Percentiles rank a stretch among this genome's conserved stretches.
These are phyloP conservation scores for Laothoe populi DNA, from an alignment of 2,888 invertebrate genomes.

Conservation along the genomic window DNA sequence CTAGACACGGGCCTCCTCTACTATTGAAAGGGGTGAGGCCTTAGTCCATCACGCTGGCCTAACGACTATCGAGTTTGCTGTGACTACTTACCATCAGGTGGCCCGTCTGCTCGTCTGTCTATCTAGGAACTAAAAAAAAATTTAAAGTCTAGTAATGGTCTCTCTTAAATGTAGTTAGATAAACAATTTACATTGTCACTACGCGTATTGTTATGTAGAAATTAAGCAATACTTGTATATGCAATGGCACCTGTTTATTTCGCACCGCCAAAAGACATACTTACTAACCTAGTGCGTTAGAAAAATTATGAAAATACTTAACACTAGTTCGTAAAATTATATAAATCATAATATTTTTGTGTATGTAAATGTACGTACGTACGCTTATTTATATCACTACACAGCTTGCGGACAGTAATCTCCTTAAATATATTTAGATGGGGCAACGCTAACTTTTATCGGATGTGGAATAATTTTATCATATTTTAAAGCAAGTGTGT, in stretches of 20 bases:
- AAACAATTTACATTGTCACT: background rate
- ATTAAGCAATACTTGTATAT: constrained; percentile 30
- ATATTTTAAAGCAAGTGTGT: no score
- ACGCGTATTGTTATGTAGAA: constrained; percentile 5
- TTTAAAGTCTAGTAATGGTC: no score
- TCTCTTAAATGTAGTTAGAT: background rate
- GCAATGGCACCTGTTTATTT: constrained; percentile 61
- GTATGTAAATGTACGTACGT: background rate
- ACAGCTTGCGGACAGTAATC: constrained; percentile 13
- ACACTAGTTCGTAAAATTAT: constrained; percentile 1
- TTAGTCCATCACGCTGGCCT: no score
- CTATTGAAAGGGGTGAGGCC: no score
- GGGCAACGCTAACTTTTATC: no score
- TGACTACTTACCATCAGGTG: no score
- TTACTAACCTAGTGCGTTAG: constrained; percentile 38
- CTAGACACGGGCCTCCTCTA: no score
- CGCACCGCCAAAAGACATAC: constrained; percentile 45
- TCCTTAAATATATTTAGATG: constrained; percentile 2
- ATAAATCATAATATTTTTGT: constrained; percentile 5
- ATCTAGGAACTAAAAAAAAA: no score
- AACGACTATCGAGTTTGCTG: no score
- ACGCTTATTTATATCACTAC: background rate
- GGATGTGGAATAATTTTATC: background rate
- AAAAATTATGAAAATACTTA: background rate
- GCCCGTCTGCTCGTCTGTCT: no score